phyloP scores from a whole-genome alignment of 2,113 vertebrate genomes.

The Ammodytes marinus region DNA sequence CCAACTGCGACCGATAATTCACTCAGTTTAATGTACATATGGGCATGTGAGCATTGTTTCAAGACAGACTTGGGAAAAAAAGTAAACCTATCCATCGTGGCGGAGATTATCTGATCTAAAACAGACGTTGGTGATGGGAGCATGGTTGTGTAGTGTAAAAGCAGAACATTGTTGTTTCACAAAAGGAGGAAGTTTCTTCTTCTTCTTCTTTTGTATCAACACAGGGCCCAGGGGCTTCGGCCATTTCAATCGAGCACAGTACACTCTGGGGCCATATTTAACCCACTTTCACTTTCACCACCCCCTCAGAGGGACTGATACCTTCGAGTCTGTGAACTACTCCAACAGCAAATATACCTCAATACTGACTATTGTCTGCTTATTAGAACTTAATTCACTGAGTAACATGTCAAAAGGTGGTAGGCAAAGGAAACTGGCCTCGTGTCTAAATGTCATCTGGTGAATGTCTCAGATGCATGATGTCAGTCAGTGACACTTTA shows the following conservation, averaged over 20 bases:
- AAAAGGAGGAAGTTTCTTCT: constrained; percentile 32
- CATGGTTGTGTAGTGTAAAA: constrained; percentile 37
- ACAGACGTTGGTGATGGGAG: neutral
- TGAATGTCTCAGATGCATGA: constrained; percentile 1
- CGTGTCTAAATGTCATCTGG: constrained; percentile 41
- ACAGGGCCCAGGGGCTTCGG: neutral
- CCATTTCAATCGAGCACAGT: constrained; percentile 20
- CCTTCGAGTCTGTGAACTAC: neutral
- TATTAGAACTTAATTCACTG: neutral
- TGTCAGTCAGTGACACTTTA: neutral
- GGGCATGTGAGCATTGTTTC: neutral
- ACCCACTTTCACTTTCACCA: constrained; percentile 46
- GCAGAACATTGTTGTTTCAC: constrained; percentile 44
- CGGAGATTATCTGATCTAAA: neutral
- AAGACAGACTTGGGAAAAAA: neutral
- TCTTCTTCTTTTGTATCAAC: constrained; percentile 2
- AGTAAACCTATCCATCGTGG: neutral
- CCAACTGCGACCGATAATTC: neutral
- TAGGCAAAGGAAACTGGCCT: constrained; percentile 36
- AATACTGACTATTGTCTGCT: neutral
- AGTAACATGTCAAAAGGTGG: constrained; percentile 8
- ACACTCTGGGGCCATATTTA: constrained; percentile 19
- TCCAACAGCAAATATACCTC: neutral
- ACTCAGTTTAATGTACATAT: neutral
- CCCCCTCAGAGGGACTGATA: neutral